These are phyloP conservation scores for Drosophila rellima DNA, from an alignment of 2,888 invertebrate species.

Conservation along the genomic window DNA sequence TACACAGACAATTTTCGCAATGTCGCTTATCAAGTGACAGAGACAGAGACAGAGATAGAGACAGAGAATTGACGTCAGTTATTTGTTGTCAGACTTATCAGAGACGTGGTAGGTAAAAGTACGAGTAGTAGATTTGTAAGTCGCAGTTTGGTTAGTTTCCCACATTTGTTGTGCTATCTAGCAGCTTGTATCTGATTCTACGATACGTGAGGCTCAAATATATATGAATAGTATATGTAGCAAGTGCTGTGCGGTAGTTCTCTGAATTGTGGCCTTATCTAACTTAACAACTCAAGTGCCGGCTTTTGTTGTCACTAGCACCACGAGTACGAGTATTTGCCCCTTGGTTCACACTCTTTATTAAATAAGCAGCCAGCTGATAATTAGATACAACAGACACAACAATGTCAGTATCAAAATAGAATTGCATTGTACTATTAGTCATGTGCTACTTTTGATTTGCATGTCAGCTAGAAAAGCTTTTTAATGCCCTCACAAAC, in stretches of 20 bases:
- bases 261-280: conserved; percentile 33
- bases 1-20: conserved; percentile 46
- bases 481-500: background rate
- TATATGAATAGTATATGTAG: too few species aligned
- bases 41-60: conserved; percentile 1
- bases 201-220: conserved; percentile 14
- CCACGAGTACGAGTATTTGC: conserved; percentile 41
- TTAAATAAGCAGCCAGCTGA: conserved; percentile 54
- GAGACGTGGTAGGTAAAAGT: too few species aligned
- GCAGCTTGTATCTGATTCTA: conserved; percentile 27
- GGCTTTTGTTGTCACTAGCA: conserved; percentile 34
- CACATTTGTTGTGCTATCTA: conserved; percentile 51
- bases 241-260: conserved; percentile 35
- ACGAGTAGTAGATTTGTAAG: conserved; percentile 2
- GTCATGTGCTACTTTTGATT: conserved; percentile 54
- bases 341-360: conserved; percentile 57
- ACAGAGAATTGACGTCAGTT: conserved; percentile 49
- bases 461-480: conserved; percentile 32
- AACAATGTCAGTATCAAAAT: conserved; percentile 26
- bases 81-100: conserved; percentile 38
- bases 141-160: conserved; percentile 39
- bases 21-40: conserved; percentile 32
- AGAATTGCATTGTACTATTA: conserved; percentile 45
- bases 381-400: conserved; percentile 43
- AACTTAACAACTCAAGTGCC: conserved; percentile 22